phyloP scores from a whole-genome alignment of 2,888 invertebrate species.

The Lissocephala sabroskyi region DNA sequence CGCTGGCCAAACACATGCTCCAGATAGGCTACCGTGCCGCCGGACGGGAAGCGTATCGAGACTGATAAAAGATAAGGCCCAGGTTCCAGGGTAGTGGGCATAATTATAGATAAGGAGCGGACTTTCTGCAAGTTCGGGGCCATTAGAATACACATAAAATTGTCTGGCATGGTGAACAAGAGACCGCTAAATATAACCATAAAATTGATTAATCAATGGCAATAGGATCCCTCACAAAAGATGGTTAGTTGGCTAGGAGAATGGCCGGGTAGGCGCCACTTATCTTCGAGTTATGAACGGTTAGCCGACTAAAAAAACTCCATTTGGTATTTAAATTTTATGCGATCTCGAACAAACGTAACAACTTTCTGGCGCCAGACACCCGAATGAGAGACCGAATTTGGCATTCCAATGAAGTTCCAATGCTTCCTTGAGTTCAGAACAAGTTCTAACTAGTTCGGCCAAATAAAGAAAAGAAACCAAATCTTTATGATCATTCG shows the following conservation, averaged over 20 bases:
- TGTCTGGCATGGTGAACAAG: slow-evolving; percentile 29
- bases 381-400: slow-evolving; percentile 16
- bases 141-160: slow-evolving; percentile 3
- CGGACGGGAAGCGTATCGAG: slow-evolving; percentile 21
- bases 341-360: slow-evolving; percentile 19
- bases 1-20: neutral
- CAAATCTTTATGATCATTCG: slow-evolving; percentile 32
- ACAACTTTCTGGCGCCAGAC: slow-evolving; percentile 49
- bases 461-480: slow-evolving; percentile 3
- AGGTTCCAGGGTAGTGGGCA: neutral
- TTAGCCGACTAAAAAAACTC: slow-evolving; percentile 15
- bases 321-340: slow-evolving; percentile 42
- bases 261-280: slow-evolving; percentile 16
- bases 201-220: slow-evolving; percentile 52
- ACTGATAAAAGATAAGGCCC: slow-evolving; percentile 33
- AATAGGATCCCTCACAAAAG: neutral
- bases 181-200: slow-evolving; percentile 21
- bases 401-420: slow-evolving; percentile 12
- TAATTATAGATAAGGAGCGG: slow-evolving; percentile 8
- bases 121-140: neutral
- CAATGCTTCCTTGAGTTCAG: neutral
- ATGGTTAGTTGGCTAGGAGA: neutral
- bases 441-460: slow-evolving; percentile 16
- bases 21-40: slow-evolving; percentile 12
- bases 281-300: slow-evolving; percentile 22